Evolutionary conservation across 1,140 invertebrate genomes (phyloP).

Genomic region (Sarcophaga peregrina): DNA sequence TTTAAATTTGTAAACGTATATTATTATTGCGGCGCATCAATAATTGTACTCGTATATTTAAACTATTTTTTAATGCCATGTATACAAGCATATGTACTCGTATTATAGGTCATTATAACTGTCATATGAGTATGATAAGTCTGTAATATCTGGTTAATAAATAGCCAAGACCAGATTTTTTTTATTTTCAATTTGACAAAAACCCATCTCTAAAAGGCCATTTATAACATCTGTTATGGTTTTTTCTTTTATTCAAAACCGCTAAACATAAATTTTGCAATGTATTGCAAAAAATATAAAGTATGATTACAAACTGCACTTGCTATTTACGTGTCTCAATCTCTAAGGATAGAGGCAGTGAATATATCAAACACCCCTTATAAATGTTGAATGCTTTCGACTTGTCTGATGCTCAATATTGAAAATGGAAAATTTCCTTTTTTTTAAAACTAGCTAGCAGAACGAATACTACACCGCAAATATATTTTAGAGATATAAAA

Average conservation of each 20-base stretch:
- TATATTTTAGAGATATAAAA: constrained; percentile 1
- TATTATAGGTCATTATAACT: too few species aligned
- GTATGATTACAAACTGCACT: not conserved
- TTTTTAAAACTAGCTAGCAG: not conserved
- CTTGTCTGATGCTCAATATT: not conserved
- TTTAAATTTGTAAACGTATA: too few species aligned
- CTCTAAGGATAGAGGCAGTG: not conserved
- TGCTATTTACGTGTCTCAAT: not conserved
- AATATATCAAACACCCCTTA: not conserved
- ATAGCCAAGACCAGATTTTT: not conserved
- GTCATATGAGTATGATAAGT: not conserved
- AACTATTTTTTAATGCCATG: not conserved
- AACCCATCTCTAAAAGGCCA: constrained; percentile 5
- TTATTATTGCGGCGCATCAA: too few species aligned
- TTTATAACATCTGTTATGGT: constrained; percentile 29
- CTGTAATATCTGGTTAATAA: not conserved
- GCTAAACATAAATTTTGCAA: not conserved
- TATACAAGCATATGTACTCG: not conserved
- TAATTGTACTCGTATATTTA: too few species aligned
- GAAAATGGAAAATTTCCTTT: too few species aligned
- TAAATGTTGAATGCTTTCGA: not conserved
- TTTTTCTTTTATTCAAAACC: not conserved
- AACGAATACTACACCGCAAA: not conserved
- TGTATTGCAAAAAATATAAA: constrained; percentile 13
- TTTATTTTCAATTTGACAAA: not conserved